Evolutionary conservation across 2,888 invertebrate genomes (phyloP).

Genomic region (Hyppa rectilinea): DNA sequence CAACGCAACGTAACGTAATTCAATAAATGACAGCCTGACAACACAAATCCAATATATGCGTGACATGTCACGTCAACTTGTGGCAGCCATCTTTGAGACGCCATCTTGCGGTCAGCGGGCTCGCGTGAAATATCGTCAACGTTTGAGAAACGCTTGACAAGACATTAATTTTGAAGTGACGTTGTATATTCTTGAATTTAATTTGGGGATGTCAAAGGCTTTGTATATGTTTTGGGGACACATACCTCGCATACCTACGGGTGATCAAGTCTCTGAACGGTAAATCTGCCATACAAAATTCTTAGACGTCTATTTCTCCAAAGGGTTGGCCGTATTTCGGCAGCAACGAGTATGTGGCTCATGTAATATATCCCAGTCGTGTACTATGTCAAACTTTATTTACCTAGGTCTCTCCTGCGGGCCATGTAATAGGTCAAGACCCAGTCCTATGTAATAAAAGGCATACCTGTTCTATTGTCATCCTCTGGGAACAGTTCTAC

Average conservation of each 20-base stretch:
- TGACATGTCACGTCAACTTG: conserved; percentile 70
- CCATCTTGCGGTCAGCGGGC: conserved; percentile 65
- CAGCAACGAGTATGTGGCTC: background rate
- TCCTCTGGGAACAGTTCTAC: background rate
- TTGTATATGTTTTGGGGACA: conserved; percentile 40
- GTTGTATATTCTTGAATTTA: conserved; percentile 55
- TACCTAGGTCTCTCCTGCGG: background rate
- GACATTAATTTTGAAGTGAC: conserved; percentile 62
- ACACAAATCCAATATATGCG: conserved; percentile 78
- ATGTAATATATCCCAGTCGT: background rate
- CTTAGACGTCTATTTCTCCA: conserved; percentile 5
- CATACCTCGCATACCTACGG: conserved; percentile 23
- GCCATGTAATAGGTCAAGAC: background rate
- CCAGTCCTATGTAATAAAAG: background rate
- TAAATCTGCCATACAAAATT: conserved; percentile 9
- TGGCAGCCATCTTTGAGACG: conserved; percentile 62
- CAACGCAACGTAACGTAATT: conserved; percentile 62
- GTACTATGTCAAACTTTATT: background rate
- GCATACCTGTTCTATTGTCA: background rate
- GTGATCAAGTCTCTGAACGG: conserved; percentile 17
- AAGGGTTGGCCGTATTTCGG: background rate
- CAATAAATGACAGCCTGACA: conserved; percentile 72
- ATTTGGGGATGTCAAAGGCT: conserved; percentile 44
- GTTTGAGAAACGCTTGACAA: conserved; percentile 54
- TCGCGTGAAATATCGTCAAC: conserved; percentile 64